Evolutionary conservation across 1,140 invertebrate species (phyloP), one percentile per base, ranked within the genome.

Genomic region (Magallana ariakensis): DNA sequence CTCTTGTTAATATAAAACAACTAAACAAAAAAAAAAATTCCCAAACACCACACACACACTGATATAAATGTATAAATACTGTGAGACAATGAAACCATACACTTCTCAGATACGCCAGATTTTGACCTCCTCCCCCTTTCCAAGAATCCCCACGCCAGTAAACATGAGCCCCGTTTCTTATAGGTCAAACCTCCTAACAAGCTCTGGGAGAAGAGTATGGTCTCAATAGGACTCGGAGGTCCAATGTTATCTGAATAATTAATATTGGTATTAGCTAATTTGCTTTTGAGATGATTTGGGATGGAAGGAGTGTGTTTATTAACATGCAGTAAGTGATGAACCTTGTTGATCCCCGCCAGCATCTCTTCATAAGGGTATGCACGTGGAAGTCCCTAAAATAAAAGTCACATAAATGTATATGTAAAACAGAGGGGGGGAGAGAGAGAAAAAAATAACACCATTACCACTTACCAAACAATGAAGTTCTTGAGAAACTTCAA

Each of bases 331-430:
- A 75, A 75, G 66, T 75, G 53, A 46, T 84, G 82, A 84, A 84
- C 82, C 82, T 84, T 84, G 82, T 84, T 84, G 82, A 84, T 56
- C 26, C 82, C 82, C 0, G 82, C 26, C 82, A 84, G 82, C 26
- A 84, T 58, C 22, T 84, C 82, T 56, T 84, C 82, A 26, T 84
- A 84, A 16, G 54, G 82, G 22, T 58, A 84, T 60, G 80, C 80
- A 54, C 82, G 19, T 57, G 82, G 82, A 26, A 84, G 16, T 15
- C 82, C 82, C 82, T 84, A 84, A 84, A 84, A 84, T 33, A 58
- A 60, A 84, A 84, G 5, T 84, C 80, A 82, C 53, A 82, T 55
- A 82, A 16, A 82, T n/a, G 22, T 75, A 33, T 75, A 75, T 33
- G 11, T 26, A 7, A 75, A 10, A 46, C 33, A 46, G 33, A 46